Conservation (phyloP, 2,888 invertebrate species). For the Entomobrya proxima region DNA sequence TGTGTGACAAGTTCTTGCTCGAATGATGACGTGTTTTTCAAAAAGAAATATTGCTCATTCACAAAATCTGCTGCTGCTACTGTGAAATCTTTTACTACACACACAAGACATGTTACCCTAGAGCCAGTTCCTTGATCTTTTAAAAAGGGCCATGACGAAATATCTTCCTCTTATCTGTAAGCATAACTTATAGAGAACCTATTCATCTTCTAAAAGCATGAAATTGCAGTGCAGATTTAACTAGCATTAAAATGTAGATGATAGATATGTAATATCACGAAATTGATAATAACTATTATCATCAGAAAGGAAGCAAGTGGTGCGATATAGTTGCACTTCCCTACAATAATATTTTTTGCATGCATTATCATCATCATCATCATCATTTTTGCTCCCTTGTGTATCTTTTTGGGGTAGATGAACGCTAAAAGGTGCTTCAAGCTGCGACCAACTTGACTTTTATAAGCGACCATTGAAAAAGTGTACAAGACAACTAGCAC, state of each 20-base stretch:
- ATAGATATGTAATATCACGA: too few relatives aligned
- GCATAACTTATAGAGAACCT: background rate
- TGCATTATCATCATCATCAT: slow-evolving; percentile 23
- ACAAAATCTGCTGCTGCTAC: slow-evolving; percentile 12
- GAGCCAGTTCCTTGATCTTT: slow-evolving; percentile 51
- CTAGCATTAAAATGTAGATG: background rate
- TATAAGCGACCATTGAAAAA: too few relatives aligned
- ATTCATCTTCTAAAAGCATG: background rate
- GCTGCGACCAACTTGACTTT: too few relatives aligned
- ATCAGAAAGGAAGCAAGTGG: too few relatives aligned
- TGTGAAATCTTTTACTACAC: background rate
- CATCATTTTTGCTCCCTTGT: slow-evolving; percentile 5
- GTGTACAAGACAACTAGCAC: too few relatives aligned
- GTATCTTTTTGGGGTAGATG: slow-evolving; percentile 20
- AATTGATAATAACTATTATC: too few relatives aligned
- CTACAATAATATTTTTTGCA: background rate
- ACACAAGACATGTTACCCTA: slow-evolving; percentile 22
- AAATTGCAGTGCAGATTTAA: background rate
- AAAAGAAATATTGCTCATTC: background rate
- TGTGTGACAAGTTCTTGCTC: background rate
- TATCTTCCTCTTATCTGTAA: background rate
- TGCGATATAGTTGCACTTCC: too few relatives aligned
- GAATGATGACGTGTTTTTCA: background rate
- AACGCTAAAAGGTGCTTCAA: slow-evolving; percentile 11
- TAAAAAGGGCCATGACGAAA: background rate